Evolutionary conservation across 2,113 vertebrate genomes (phyloP).

Genomic region (Ammodramus savannarum): DNA sequence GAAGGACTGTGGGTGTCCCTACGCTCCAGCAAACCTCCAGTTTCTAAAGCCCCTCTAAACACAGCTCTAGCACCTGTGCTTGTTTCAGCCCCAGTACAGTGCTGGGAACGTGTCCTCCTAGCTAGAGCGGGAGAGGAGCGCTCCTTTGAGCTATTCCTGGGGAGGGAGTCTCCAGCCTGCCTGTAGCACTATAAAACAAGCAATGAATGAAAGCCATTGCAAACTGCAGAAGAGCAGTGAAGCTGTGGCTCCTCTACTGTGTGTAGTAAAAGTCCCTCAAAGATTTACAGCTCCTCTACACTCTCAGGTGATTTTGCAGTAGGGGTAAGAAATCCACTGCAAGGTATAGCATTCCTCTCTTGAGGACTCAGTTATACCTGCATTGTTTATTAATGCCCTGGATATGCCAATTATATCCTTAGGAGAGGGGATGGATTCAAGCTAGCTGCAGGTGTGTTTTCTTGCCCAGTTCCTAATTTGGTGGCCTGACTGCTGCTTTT

Average conservation of each 20-base stretch:
- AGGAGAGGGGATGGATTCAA: neutral
- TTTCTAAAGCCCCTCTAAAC: neutral
- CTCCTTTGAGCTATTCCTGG: neutral
- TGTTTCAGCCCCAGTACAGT: neutral
- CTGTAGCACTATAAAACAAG: neutral
- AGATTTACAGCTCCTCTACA: neutral
- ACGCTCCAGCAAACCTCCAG: neutral
- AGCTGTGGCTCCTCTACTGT: neutral
- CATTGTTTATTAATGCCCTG: neutral
- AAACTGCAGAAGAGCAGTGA: neutral
- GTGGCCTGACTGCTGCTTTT: neutral
- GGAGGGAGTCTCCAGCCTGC: neutral
- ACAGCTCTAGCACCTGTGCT: neutral
- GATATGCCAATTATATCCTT: neutral
- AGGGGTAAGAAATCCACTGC: neutral
- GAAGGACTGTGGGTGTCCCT: neutral
- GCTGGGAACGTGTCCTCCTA: neutral
- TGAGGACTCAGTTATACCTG: neutral
- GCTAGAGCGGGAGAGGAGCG: neutral
- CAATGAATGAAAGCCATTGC: neutral
- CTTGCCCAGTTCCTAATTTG: neutral
- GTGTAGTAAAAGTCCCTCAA: neutral
- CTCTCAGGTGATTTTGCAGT: conserved; percentile 21
- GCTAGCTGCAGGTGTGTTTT: neutral
- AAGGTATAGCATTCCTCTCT: neutral